Percentiles rank a stretch among this genome's conserved stretches.
Evolutionary conservation across 2,888 invertebrate species (phyloP).

Genomic region (Kryphioiulus occultus): DNA sequence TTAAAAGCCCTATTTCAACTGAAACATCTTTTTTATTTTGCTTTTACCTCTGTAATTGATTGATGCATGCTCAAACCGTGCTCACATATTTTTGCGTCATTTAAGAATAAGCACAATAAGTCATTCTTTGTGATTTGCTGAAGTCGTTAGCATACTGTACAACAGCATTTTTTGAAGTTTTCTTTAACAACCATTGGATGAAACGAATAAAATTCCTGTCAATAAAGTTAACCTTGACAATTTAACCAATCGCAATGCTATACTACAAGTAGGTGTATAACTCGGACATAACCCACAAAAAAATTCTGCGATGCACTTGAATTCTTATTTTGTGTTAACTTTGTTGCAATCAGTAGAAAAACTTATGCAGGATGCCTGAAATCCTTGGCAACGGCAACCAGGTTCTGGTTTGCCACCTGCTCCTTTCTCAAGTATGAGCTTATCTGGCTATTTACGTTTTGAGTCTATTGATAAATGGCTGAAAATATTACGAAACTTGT

Average conservation of each 20-base stretch:
- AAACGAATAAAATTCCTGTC: background rate
- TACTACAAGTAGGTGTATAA: background rate
- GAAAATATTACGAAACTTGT: background rate
- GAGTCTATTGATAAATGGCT: background rate
- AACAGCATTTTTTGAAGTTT: no score
- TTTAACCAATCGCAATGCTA: background rate
- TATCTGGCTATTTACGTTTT: background rate
- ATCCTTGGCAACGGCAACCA: background rate
- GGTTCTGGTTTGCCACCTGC: background rate
- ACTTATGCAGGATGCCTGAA: background rate
- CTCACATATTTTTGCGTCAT: no score
- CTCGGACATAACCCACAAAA: background rate
- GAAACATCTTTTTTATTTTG: no score
- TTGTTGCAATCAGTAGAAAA: background rate
- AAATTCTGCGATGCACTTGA: background rate
- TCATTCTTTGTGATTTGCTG: no score
- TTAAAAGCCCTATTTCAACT: no score
- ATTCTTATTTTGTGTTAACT: background rate
- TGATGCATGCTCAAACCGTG: no score
- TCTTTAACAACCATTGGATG: no score
- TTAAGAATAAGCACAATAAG: no score
- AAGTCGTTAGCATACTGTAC: no score
- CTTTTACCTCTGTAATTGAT: no score
- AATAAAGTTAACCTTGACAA: background rate
- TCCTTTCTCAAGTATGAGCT: background rate